Evolutionary conservation across 92 coral and sea anemone species (phyloP).

Genomic region (Metridium senile): DNA sequence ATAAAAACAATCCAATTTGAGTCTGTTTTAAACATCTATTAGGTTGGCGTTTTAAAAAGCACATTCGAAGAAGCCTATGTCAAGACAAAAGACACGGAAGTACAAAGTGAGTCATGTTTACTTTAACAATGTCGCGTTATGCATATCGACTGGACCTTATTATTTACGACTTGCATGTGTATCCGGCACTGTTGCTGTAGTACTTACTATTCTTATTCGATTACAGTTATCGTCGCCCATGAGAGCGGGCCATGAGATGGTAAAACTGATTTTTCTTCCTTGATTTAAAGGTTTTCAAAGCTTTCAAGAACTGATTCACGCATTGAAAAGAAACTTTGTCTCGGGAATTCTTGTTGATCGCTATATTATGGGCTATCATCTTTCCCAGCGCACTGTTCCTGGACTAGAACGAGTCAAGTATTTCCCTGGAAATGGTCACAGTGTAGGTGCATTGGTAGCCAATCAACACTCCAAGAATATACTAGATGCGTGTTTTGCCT

Average conservation of each 20-base stretch:
- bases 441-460: not conserved
- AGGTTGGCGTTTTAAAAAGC: constrained; percentile 24
- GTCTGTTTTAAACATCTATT: too few species aligned
- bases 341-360: not conserved
- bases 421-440: not conserved
- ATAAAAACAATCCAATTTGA: too few species aligned
- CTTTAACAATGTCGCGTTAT: too few species aligned
- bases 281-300: too few species aligned
- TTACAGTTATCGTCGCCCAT: too few species aligned
- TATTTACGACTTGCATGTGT: not conserved
- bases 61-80: constrained; percentile 18
- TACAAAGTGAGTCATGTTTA: constrained; percentile 1
- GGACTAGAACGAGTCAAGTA: not conserved
- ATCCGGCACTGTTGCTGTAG: too few species aligned
- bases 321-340: too few species aligned
- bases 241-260: too few species aligned
- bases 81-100: not conserved
- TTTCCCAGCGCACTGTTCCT: not conserved
- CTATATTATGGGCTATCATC: not conserved
- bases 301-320: too few species aligned
- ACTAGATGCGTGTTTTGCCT: not conserved
- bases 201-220: too few species aligned
- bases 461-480: not conserved
- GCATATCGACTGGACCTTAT: too few species aligned
- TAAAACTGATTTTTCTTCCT: too few species aligned